A percentile compares a stretch with the other conserved stretches of the same genome.
Evolutionary conservation across 2,113 vertebrate genomes (phyloP).

Genomic region (Leptodactylus fuscus): DNA sequence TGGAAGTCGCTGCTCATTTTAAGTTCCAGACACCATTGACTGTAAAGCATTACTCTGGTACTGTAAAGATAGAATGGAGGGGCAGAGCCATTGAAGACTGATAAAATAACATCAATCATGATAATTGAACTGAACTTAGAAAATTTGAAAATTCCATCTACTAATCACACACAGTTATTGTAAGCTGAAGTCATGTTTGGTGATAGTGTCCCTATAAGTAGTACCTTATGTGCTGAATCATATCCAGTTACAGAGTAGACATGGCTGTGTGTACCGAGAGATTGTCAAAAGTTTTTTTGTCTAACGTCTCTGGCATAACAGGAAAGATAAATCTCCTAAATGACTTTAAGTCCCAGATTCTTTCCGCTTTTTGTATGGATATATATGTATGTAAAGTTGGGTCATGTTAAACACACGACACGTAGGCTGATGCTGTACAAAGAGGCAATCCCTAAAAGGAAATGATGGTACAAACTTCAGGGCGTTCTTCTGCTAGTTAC

Average conservation of each 20-base stretch:
- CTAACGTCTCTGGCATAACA: not conserved
- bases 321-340: slow-evolving; percentile 32
- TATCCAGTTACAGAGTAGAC: not conserved
- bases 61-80: no score
- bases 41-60: no score
- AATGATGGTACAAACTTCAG: slow-evolving; percentile 7
- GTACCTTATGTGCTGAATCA: slow-evolving; percentile 2
- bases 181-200: not conserved
- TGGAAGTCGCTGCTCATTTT: no score
- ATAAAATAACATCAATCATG: no score
- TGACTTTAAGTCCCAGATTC: slow-evolving; percentile 7
- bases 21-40: no score
- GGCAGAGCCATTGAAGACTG: no score
- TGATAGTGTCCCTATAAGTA: not conserved
- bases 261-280: not conserved
- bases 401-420: slow-evolving; percentile 18
- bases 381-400: slow-evolving; percentile 35
- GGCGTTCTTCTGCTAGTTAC: not conserved
- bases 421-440: slow-evolving; percentile 12
- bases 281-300: not conserved
- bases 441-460: slow-evolving; percentile 20
- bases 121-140: no score
- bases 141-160: no score
- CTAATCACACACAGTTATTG: no score
- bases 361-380: slow-evolving; percentile 1